These are phyloP conservation scores for Lutra lutra DNA, from an alignment of 2,797 vertebrate genomes.

Conservation along the genomic window DNA sequence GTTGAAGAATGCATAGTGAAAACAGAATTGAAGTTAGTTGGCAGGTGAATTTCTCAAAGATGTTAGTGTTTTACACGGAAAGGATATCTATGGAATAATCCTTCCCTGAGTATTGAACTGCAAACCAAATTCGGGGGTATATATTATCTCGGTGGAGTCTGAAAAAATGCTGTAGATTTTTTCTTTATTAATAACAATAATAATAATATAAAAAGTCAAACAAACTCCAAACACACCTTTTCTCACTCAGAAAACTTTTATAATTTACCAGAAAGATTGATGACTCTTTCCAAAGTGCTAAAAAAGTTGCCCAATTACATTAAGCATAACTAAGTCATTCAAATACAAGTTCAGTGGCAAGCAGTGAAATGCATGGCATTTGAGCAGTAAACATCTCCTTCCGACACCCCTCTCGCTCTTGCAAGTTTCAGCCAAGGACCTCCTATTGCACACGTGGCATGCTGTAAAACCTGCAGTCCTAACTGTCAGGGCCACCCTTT, in stretches of 20 bases:
- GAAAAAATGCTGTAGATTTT: constrained; percentile 86
- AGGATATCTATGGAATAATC: constrained; percentile 80
- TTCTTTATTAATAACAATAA: constrained; percentile 83
- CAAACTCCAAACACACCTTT: constrained; percentile 86
- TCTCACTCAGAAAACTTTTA: constrained; percentile 86
- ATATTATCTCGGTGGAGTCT: constrained; percentile 79
- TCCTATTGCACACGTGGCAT: constrained; percentile 77
- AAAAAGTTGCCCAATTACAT: constrained; percentile 90
- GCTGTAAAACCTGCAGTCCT: not conserved
- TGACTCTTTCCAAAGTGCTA: constrained; percentile 93
- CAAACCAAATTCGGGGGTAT: constrained; percentile 81
- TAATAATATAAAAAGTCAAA: constrained; percentile 88
- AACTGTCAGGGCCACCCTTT: not conserved
- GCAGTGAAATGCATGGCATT: constrained; percentile 63
- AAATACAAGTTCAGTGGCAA: constrained; percentile 80
- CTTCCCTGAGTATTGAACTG: constrained; percentile 85
- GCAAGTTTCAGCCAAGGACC: constrained; percentile 53
- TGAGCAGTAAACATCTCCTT: constrained; percentile 55
- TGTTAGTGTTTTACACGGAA: constrained; percentile 83
- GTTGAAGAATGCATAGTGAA: constrained; percentile 84
- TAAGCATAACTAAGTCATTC: constrained; percentile 82
- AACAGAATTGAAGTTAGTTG: constrained; percentile 82
- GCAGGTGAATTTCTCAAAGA: constrained; percentile 83
- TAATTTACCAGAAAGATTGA: constrained; percentile 88
- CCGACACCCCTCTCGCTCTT: not conserved